Percentiles rank a stretch among this genome's conserved stretches.
Conservation (phyloP, 2,113 vertebrate species). For the Miniopterus natalensis region DNA sequence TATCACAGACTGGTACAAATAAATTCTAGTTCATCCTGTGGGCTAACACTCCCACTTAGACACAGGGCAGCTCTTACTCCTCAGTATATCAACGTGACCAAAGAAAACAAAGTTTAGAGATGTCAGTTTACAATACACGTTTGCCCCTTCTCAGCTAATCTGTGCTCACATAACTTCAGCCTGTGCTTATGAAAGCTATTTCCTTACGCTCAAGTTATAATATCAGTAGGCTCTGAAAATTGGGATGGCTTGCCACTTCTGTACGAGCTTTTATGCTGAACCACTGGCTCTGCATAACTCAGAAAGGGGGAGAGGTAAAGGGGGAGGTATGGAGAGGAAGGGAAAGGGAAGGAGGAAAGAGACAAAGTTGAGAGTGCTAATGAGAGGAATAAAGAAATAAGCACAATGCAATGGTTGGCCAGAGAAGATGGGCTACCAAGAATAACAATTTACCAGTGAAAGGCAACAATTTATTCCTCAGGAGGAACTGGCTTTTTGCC, state of each 20-base stretch:
- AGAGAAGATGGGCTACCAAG: background rate
- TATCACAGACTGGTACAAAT: slow-evolving; percentile 16
- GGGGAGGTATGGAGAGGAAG: background rate
- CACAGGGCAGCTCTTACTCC: background rate
- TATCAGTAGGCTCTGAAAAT: slow-evolving; percentile 41
- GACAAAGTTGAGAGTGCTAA: background rate
- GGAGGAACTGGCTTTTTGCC: slow-evolving; percentile 25
- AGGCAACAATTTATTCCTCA: background rate
- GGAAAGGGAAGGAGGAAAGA: background rate
- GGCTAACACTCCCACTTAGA: background rate
- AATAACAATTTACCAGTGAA: background rate
- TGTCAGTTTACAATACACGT: background rate
- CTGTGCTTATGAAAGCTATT: slow-evolving; percentile 11
- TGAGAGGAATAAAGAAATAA: slow-evolving; percentile 31
- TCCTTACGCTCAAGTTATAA: background rate
- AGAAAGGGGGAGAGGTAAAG: background rate
- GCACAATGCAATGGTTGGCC: background rate
- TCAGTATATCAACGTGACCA: slow-evolving; percentile 30
- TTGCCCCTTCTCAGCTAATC: background rate
- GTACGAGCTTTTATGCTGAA: background rate
- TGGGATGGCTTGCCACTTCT: background rate
- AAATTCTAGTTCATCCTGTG: slow-evolving; percentile 11
- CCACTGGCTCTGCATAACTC: background rate
- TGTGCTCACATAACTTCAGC: background rate
- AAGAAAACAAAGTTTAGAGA: background rate